phyloP scores from a whole-genome alignment of 1,140 invertebrate species.

The Magallana angulata region DNA sequence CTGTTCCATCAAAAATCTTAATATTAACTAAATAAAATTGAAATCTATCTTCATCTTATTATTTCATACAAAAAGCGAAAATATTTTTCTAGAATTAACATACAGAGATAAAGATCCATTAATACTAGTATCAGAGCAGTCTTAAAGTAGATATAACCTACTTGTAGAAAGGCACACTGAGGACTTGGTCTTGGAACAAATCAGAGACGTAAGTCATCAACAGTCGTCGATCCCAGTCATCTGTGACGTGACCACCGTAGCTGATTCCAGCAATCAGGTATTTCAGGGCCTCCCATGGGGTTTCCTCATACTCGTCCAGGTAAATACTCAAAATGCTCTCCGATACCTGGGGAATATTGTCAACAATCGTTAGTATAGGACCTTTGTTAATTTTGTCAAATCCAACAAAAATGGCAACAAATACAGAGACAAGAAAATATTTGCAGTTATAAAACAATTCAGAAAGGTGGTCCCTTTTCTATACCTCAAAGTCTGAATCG shows the following conservation, averaged over 20 bases:
- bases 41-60: too few relatives aligned
- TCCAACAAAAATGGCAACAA: too few relatives aligned
- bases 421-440: too few relatives aligned
- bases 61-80: too few relatives aligned
- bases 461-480: not conserved
- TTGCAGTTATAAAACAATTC: too few relatives aligned
- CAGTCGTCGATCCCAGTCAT: conserved; percentile 79
- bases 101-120: too few relatives aligned
- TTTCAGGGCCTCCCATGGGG: conserved; percentile 81
- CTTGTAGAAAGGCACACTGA: conserved; percentile 85
- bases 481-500: conserved; percentile 92
- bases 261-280: conserved; percentile 80
- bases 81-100: too few relatives aligned
- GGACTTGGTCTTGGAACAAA: conserved; percentile 87
- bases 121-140: too few relatives aligned
- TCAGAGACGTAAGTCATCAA: conserved; percentile 90
- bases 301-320: conserved; percentile 90
- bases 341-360: conserved; percentile 83
- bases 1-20: too few relatives aligned
- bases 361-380: too few relatives aligned
- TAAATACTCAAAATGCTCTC: conserved; percentile 90
- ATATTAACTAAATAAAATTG: too few relatives aligned
- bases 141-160: conserved; percentile 72
- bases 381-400: not conserved
- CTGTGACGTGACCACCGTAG: conserved; percentile 81